A percentile compares a stretch with the other conserved stretches of the same genome.
Conservation (phyloP, 2,888 invertebrate species). For the Ophioninae sp. region DNA sequence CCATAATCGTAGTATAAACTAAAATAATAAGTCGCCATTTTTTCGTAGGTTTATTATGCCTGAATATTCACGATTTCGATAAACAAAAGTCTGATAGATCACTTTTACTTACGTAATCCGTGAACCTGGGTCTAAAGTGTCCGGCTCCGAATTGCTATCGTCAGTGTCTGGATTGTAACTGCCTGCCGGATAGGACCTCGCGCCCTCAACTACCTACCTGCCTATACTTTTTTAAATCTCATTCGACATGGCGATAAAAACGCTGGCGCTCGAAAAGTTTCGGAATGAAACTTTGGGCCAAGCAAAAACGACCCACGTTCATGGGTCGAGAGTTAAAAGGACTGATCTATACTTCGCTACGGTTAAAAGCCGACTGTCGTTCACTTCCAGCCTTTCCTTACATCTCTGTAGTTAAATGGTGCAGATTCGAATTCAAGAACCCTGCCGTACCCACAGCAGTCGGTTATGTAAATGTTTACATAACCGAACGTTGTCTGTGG, state of each 20-base stretch:
- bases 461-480: no score
- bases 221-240: slow-evolving; percentile 14
- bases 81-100: slow-evolving; percentile 5
- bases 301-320: slow-evolving; percentile 20
- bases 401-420: no score
- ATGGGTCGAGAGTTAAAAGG: slow-evolving; percentile 3
- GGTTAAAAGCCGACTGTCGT: no score
- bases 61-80: slow-evolving; percentile 5
- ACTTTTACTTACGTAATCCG: slow-evolving; percentile 9
- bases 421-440: no score
- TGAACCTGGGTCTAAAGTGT: slow-evolving; percentile 15
- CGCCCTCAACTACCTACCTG: slow-evolving; percentile 15
- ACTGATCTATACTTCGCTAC: no score
- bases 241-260: not conserved
- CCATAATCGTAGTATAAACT: no score
- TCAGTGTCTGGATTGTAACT: not conserved
- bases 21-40: not conserved
- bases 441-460: no score
- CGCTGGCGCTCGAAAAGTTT: slow-evolving; percentile 14
- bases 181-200: not conserved
- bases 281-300: slow-evolving; percentile 9
- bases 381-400: no score
- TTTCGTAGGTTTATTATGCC: slow-evolving; percentile 2
- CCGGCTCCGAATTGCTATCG: slow-evolving; percentile 25
- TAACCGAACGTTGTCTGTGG: no score